These are phyloP conservation scores for Catagonus wagneri DNA, from an alignment of 2,113 vertebrate species.

Conservation along the genomic window DNA sequence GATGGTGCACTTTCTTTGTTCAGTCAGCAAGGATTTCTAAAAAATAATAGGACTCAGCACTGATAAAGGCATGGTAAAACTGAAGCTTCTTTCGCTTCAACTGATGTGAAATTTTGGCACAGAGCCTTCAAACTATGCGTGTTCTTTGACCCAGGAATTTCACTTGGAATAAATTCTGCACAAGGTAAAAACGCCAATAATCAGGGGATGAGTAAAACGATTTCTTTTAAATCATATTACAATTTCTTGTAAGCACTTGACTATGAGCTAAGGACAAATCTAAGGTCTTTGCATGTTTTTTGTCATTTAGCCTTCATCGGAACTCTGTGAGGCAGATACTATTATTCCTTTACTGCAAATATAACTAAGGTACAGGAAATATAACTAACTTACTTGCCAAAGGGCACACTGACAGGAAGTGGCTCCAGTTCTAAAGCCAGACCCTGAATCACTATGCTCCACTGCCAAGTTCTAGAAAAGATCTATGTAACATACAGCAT, in stretches of 20 bases:
- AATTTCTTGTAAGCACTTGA: neutral
- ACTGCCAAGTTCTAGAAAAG: neutral
- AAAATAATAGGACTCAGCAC: neutral
- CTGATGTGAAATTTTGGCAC: neutral
- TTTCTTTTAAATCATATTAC: neutral
- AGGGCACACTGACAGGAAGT: neutral
- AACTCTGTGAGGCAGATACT: neutral
- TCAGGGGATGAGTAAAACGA: neutral
- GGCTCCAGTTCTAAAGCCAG: neutral
- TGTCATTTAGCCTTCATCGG: neutral
- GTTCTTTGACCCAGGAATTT: neutral
- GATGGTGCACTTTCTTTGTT: neutral
- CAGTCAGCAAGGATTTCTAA: neutral
- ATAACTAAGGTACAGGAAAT: neutral
- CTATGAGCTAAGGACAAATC: neutral
- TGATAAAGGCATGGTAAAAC: neutral
- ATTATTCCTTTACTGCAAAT: neutral
- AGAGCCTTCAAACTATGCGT: neutral
- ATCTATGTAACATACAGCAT: neutral
- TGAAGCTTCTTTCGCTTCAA: neutral
- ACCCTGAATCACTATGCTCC: neutral
- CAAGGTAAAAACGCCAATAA: neutral
- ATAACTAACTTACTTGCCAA: neutral
- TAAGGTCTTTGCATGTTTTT: neutral
- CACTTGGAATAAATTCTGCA: neutral